Conservation (phyloP, 1,140 invertebrate species). For the Phortica variegata region DNA sequence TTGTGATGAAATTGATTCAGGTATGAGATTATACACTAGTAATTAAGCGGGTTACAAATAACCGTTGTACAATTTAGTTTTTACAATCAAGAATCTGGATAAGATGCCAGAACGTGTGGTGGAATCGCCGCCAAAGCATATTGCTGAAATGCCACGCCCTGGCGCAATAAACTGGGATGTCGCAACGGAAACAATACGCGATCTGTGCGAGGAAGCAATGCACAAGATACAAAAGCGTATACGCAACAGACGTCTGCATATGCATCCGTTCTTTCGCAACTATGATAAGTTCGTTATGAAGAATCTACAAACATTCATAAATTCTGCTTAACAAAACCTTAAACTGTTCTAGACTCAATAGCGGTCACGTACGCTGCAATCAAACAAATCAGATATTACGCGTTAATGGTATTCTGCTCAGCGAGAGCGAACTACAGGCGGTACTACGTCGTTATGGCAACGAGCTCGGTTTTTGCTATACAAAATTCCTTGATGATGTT, state of each 20-base stretch:
- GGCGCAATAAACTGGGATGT: constrained; percentile 60
- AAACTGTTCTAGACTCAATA: constrained; percentile 60
- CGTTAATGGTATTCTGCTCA: constrained; percentile 64
- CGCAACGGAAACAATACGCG: constrained; percentile 42
- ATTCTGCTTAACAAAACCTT: neutral
- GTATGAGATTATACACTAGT: constrained; percentile 35
- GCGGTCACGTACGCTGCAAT: constrained; percentile 67
- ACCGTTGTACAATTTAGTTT: constrained; percentile 58
- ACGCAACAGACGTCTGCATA: constrained; percentile 59
- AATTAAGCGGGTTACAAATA: neutral
- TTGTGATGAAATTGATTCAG: constrained; percentile 69
- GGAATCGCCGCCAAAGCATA: constrained; percentile 57
- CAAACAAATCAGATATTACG: constrained; percentile 68
- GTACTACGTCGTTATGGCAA: constrained; percentile 68
- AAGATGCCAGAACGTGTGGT: constrained; percentile 61
- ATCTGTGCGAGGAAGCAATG: constrained; percentile 62
- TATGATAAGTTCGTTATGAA: constrained; percentile 64
- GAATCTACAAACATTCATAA: neutral
- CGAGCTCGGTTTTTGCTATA: constrained; percentile 70
- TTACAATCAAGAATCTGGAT: constrained; percentile 68
- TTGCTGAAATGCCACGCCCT: constrained; percentile 56
- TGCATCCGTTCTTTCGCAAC: constrained; percentile 67
- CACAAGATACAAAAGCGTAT: constrained; percentile 59
- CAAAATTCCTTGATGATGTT: constrained; percentile 64
- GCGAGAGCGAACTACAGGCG: constrained; percentile 65